Evolutionary conservation across 2,797 vertebrate genomes (phyloP).

Genomic region (Falco concolor): DNA sequence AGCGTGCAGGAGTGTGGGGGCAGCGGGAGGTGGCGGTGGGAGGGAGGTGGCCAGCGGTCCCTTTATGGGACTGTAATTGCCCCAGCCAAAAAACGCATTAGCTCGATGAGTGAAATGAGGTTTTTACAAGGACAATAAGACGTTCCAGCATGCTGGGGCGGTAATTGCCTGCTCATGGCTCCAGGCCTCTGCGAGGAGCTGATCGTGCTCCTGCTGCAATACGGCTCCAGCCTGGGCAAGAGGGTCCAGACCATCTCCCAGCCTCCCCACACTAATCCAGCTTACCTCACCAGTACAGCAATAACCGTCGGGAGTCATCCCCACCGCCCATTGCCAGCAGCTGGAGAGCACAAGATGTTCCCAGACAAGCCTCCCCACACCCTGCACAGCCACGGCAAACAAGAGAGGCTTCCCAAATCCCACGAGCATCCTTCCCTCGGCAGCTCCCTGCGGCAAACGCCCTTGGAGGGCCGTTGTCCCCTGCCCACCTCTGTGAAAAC

Average conservation of each 20-base stretch:
- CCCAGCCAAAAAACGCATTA: not conserved
- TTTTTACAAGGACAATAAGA: not conserved
- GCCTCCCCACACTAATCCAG: not conserved
- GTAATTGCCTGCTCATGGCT: not conserved
- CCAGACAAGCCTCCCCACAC: not conserved
- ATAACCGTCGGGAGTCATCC: not conserved
- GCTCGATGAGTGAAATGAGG: not conserved
- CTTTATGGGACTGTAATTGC: not conserved
- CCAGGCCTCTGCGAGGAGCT: not conserved
- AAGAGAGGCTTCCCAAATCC: not conserved
- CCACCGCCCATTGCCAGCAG: not conserved
- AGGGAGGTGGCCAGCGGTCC: fast-evolving
- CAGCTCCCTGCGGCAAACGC: not conserved
- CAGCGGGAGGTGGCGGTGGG: not conserved
- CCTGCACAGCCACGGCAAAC: fast-evolving
- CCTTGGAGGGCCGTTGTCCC: fast-evolving
- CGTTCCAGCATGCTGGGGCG: fast-evolving
- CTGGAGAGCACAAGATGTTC: not conserved
- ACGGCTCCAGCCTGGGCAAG: fast-evolving
- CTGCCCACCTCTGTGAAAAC: not conserved
- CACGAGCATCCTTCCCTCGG: fast-evolving
- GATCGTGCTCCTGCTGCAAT: not conserved
- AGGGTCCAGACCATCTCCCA: not conserved
- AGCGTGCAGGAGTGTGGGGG: not conserved
- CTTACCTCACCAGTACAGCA: not conserved